Conservation (phyloP, 2,797 vertebrate genomes). For the Miichthys miiuy region DNA sequence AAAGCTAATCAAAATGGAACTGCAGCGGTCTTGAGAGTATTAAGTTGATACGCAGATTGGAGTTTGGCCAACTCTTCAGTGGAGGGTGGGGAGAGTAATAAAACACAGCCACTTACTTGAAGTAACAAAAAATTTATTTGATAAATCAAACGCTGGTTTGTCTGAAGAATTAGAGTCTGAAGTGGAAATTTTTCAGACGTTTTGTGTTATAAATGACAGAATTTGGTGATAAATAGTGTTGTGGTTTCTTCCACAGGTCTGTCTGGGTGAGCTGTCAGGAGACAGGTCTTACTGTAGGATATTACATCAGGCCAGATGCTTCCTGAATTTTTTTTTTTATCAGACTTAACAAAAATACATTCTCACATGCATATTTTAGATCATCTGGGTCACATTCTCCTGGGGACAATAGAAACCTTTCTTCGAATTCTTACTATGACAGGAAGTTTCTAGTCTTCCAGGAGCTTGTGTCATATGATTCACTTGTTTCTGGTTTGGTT, state of each 20-base stretch:
- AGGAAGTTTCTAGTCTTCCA: conserved; percentile 10
- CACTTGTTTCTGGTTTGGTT: conserved; percentile 8
- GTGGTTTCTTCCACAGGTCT: neutral
- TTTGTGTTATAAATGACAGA: neutral
- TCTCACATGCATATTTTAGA: neutral
- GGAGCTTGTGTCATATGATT: conserved; percentile 9
- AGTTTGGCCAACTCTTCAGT: conserved; percentile 21
- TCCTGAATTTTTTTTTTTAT: conserved; percentile 10
- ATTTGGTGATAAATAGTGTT: neutral
- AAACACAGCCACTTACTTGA: neutral
- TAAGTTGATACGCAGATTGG: conserved; percentile 8
- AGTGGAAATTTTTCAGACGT: neutral
- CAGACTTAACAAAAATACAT: conserved; percentile 3
- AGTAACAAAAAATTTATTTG: neutral
- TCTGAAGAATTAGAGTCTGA: neutral
- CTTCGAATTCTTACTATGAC: neutral
- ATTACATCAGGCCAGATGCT: conserved; percentile 10
- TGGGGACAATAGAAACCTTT: neutral
- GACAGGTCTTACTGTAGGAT: neutral
- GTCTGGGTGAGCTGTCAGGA: neutral
- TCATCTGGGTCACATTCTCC: neutral
- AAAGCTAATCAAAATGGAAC: conserved; percentile 50
- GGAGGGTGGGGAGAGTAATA: neutral
- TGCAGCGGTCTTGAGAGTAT: conserved; percentile 27
- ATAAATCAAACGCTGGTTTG: neutral